A percentile compares a stretch with the other conserved stretches of the same genome.
phyloP scores from a whole-genome alignment of 1,140 invertebrate species.

The Drosophila sucinea region DNA sequence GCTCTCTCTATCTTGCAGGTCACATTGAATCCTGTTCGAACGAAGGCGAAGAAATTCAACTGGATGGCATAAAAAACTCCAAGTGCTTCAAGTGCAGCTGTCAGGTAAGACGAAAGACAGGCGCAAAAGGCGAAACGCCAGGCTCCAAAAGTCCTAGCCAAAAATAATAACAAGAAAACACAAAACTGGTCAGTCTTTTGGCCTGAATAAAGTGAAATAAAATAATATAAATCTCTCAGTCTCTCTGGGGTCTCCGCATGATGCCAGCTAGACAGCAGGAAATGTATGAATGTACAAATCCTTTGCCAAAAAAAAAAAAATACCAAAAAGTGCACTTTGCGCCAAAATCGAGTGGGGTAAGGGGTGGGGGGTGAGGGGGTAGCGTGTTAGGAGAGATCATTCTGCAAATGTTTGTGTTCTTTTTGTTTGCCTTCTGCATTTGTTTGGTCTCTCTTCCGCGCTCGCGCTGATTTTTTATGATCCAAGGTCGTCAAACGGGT shows the following conservation, averaged over 20 bases:
- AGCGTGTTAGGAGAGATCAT: neutral
- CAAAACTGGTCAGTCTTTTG: constrained; percentile 48
- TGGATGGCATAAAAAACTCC: constrained; percentile 58
- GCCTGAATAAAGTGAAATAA: constrained; percentile 52
- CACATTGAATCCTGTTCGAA: constrained; percentile 72
- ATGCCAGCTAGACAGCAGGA: constrained; percentile 69
- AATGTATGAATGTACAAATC: constrained; percentile 23
- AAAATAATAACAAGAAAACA: constrained; percentile 9
- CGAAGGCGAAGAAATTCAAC: constrained; percentile 72
- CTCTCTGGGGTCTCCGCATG: constrained; percentile 48
- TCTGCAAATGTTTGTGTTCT: constrained; percentile 34
- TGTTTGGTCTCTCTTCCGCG: constrained; percentile 54
- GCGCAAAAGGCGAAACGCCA: neutral
- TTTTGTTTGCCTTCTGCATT: constrained; percentile 55
- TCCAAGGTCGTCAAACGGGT: constrained; percentile 82
- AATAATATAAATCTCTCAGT: constrained; percentile 44
- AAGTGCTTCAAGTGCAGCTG: constrained; percentile 78
- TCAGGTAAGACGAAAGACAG: constrained; percentile 55
- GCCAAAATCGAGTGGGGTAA: neutral
- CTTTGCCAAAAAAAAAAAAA: constrained; percentile 45
- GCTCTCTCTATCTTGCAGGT: constrained; percentile 48
- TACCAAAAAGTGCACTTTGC: neutral
- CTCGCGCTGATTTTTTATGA: constrained; percentile 54
- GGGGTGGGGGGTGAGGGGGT: neutral
- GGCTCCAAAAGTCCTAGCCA: constrained; percentile 59